Percentiles rank a stretch among this genome's conserved stretches.
phyloP scores from a whole-genome alignment of 2,888 invertebrate species.

The Microctonus aethiopoides region DNA sequence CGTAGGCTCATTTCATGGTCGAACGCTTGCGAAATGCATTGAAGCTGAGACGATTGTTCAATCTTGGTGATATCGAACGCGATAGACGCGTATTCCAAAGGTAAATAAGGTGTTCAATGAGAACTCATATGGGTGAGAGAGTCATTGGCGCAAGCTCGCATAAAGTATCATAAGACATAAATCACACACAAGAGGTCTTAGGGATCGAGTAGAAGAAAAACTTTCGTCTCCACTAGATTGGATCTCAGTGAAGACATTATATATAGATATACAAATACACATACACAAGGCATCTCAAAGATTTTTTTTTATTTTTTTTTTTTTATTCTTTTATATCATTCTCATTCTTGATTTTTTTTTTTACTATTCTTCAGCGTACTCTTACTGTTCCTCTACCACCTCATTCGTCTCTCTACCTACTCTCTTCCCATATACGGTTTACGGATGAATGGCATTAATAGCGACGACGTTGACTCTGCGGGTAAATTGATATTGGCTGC shows the following conservation, averaged over 20 bases:
- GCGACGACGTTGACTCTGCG: slow-evolving; percentile 49
- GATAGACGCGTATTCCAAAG: slow-evolving; percentile 30
- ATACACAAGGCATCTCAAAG: not conserved
- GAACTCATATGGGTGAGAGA: slow-evolving; percentile 54
- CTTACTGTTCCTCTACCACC: slow-evolving; percentile 22
- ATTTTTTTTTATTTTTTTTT: no score
- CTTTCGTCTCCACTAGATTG: slow-evolving; percentile 50
- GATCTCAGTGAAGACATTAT: slow-evolving; percentile 38
- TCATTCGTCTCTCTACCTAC: slow-evolving; percentile 22
- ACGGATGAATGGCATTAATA: slow-evolving; percentile 51
- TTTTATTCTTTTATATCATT: slow-evolving; percentile 36
- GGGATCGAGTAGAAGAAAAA: slow-evolving; percentile 54
- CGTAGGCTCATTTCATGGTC: slow-evolving; percentile 11
- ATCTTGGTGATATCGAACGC: slow-evolving; percentile 3
- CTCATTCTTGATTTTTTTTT: slow-evolving; percentile 29
- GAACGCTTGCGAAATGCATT: not conserved
- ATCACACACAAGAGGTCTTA: slow-evolving; percentile 47
- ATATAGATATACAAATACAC: no score
- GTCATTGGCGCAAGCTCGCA: slow-evolving; percentile 45
- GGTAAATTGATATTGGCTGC: slow-evolving; percentile 60
- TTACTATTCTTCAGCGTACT: not conserved
- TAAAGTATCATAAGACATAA: slow-evolving; percentile 61
- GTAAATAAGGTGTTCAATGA: slow-evolving; percentile 59
- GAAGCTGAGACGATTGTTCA: slow-evolving; percentile 2
- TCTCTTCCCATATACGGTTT: slow-evolving; percentile 30